A percentile compares a stretch with the other conserved stretches of the same genome.
phyloP scores from a whole-genome alignment of 2,797 vertebrate species.

The Eleutherodactylus coqui region DNA sequence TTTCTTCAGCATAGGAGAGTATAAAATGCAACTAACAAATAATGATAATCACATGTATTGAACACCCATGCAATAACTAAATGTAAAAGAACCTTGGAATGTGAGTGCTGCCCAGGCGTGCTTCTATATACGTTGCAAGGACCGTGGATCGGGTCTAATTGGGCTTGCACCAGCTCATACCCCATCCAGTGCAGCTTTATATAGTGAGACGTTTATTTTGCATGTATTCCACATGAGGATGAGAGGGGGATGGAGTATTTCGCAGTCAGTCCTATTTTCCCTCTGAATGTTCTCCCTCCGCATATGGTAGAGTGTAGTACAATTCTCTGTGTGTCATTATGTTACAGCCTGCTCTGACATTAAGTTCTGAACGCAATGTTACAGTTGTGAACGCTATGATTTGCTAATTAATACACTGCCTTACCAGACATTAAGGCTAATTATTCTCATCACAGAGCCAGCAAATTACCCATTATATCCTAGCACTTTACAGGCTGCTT shows the following conservation, averaged over 20 bases:
- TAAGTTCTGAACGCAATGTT: conserved; percentile 28
- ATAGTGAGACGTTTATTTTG: not conserved
- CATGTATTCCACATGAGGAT: not conserved
- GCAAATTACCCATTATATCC: conserved; percentile 42
- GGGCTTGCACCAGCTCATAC: too few species aligned
- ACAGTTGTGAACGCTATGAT: conserved; percentile 23
- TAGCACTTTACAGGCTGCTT: conserved; percentile 34
- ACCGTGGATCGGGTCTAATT: too few species aligned
- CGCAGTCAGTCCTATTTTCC: not conserved
- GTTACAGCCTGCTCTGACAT: conserved; percentile 28
- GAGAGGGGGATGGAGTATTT: not conserved
- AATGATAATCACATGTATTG: too few species aligned
- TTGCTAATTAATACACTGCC: conserved; percentile 48
- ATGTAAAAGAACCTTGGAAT: too few species aligned
- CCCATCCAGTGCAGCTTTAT: too few species aligned
- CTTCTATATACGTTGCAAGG: too few species aligned
- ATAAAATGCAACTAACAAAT: too few species aligned
- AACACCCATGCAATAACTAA: too few species aligned
- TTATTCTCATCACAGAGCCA: conserved; percentile 43
- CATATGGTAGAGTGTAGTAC: not conserved
- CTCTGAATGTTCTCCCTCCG: conserved; percentile 1
- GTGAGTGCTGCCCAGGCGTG: too few species aligned
- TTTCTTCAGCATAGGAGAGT: too few species aligned
- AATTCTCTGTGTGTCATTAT: conserved; percentile 29
- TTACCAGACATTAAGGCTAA: conserved; percentile 47